A percentile compares a stretch with the other conserved stretches of the same genome.
These are phyloP conservation scores for Micrasema longulum DNA, from an alignment of 1,140 invertebrate genomes.

Conservation along the genomic window DNA sequence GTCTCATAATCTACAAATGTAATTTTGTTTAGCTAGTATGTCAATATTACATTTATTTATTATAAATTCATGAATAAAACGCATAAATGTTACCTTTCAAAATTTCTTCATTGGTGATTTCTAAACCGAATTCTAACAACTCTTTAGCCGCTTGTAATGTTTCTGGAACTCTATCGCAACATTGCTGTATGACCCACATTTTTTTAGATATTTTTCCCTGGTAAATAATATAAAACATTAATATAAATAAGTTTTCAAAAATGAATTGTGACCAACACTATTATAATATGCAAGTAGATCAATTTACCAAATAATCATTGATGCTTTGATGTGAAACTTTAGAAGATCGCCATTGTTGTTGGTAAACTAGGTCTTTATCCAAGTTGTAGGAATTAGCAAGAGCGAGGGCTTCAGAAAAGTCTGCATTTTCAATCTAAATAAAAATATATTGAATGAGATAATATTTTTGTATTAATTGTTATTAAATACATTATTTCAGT, in stretches of 20 bases:
- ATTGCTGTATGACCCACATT: slow-evolving; percentile 87
- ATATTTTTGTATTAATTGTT: no score
- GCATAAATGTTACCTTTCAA: slow-evolving; percentile 67
- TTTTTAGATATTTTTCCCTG: slow-evolving; percentile 82
- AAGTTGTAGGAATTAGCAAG: slow-evolving; percentile 80
- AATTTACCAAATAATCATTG: slow-evolving; percentile 75
- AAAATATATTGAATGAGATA: no score
- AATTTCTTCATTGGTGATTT: slow-evolving; percentile 76
- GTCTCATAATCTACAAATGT: slow-evolving; percentile 24
- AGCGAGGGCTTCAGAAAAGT: slow-evolving; percentile 82
- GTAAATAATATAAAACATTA: slow-evolving; percentile 34
- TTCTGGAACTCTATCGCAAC: slow-evolving; percentile 80
- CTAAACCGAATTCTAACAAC: slow-evolving; percentile 80
- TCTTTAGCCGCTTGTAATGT: slow-evolving; percentile 78
- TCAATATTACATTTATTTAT: no score
- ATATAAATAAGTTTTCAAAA: no score
- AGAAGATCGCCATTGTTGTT: slow-evolving; percentile 83
- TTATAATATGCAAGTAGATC: no score
- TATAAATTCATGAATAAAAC: no score
- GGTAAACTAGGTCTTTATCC: slow-evolving; percentile 85
- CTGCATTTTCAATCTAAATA: slow-evolving; percentile 73
- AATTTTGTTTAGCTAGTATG: no score
- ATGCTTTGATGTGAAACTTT: slow-evolving; percentile 80
- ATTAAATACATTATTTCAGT: no score
- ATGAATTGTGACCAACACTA: no score